Base-by-base conservation (phyloP, 2,797 vertebrate genomes). In the Geotrypetes seraphini region DNA sequence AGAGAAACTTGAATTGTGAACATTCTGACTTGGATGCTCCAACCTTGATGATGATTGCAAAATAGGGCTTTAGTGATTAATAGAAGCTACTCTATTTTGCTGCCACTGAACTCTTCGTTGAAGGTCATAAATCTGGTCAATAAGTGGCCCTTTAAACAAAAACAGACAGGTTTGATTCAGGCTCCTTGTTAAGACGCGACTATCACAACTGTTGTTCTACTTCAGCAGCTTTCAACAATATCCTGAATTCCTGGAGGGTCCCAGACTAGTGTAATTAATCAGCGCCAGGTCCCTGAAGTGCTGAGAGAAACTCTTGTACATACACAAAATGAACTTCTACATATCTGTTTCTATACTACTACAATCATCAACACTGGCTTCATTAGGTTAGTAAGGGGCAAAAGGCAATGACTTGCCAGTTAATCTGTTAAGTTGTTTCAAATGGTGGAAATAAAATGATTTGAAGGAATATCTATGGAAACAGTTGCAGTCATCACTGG, bases 121-220 rank as follows among this genome's bases (percentile, higher is more conserved):
- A 66, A 66, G 73, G 78, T 62, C 84, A 81, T 89, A 89, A 90
- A 91, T 90, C 78, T 85, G 68, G 34, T 57, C 60, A 66, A 75
- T 86, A 86, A 86, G 83, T 73, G 48, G 61, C 50, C 47, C 46
- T 66, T 78, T 79, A 87, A 88, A 80, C 66, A 47, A 71, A 63
- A 66, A 78, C 65, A 85, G 85, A 87, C 84, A 88, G 81, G 49
- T 68, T 41, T 45, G 78, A 73, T 66, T 90, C 88, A 81, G 31
- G 60, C 57, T 53, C 66, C 33, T 68, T 81, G 78, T 83, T 73
- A 81, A 77, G 75, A 69, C 57, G 69, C 35, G 31, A 29, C 36
- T 67, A 73, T 86, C n/a, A 66, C 85, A 89, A 90, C 81, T 88
- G 84, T 84, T 85, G 72, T 79, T 50, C 69, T 67, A 53, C 77